These are phyloP conservation scores for Dromiciops gliroides DNA, from an alignment of 2,113 vertebrate species.

Conservation along the genomic window DNA sequence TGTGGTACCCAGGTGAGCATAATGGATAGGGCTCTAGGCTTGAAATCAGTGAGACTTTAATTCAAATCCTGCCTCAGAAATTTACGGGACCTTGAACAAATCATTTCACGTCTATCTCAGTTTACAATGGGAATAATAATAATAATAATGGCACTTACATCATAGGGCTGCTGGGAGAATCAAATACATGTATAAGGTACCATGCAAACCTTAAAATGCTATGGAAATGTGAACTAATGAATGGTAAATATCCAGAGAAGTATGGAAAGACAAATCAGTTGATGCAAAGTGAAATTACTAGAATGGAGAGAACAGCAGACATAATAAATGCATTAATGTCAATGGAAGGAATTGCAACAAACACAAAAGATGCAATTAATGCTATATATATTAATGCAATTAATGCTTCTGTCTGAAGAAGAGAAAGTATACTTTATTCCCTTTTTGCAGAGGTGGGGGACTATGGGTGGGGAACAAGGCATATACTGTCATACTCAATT, in stretches of 20 bases:
- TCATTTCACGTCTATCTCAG: background rate
- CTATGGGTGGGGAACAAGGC: too few relatives aligned
- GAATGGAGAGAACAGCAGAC: background rate
- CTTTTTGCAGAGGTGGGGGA: background rate
- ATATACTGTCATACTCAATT: background rate
- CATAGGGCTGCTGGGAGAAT: background rate
- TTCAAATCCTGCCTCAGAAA: background rate
- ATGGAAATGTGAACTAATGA: background rate
- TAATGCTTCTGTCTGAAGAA: background rate
- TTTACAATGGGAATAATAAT: background rate
- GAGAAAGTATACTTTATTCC: background rate
- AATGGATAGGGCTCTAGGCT: background rate
- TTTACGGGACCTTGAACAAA: background rate
- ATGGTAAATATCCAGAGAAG: background rate
- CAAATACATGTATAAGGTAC: background rate
- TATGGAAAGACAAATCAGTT: background rate
- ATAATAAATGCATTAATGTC: background rate
- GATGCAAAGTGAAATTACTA: background rate
- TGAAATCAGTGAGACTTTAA: background rate
- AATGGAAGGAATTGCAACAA: background rate
- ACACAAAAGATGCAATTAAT: background rate
- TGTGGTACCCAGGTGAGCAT: too few relatives aligned
- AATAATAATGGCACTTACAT: background rate
- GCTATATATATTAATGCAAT: background rate
- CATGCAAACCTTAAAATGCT: background rate